phyloP scores from a whole-genome alignment of 2,113 vertebrate genomes.

The Peromyscus polionotus region DNA sequence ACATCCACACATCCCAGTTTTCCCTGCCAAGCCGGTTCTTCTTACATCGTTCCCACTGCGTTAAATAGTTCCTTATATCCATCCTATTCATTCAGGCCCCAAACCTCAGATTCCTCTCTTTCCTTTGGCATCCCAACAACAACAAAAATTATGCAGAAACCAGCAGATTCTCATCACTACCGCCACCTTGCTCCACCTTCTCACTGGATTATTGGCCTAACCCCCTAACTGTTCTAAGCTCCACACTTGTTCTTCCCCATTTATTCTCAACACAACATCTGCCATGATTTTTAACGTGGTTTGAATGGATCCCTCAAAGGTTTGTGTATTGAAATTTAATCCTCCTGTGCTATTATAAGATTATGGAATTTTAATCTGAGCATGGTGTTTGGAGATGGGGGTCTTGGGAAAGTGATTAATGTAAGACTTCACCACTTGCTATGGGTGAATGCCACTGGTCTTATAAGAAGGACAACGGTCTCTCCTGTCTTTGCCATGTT shows the following conservation, averaged over 20 bases:
- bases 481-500: background rate
- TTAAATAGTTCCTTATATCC: background rate
- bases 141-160: background rate
- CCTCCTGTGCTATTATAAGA: background rate
- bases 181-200: no score
- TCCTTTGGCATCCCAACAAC: background rate
- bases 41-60: fast-evolving
- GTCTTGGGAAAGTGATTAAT: background rate
- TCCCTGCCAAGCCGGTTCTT: slow-evolving; percentile 10
- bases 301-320: background rate
- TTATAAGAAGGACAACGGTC: background rate
- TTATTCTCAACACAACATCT: background rate
- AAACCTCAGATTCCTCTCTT: background rate
- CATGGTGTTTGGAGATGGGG: background rate
- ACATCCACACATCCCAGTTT: background rate
- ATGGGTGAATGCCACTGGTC: background rate
- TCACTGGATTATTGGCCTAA: background rate
- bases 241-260: no score
- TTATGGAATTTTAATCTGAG: background rate
- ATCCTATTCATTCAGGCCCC: background rate
- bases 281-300: background rate
- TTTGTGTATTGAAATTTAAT: background rate
- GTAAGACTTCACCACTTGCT: background rate
- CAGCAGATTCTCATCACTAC: background rate
- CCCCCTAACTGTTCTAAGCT: background rate